Conservation (phyloP, 1,140 invertebrate species). For the Leucophenga varia region DNA sequence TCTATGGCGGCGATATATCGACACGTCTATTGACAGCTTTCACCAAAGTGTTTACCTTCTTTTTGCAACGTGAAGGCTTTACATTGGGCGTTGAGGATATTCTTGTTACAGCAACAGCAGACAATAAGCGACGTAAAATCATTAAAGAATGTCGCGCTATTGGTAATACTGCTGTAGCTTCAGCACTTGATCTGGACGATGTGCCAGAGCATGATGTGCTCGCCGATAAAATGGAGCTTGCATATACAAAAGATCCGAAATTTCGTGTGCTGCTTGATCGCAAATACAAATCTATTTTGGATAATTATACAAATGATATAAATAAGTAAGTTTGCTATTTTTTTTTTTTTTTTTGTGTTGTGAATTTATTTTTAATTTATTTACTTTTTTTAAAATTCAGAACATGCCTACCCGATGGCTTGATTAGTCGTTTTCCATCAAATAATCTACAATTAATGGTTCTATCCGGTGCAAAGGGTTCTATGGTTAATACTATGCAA, state of each 20-base stretch:
- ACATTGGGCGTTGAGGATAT: slow-evolving; percentile 96
- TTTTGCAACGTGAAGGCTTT: slow-evolving; percentile 88
- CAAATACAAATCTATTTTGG: slow-evolving; percentile 81
- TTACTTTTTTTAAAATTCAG: slow-evolving; percentile 20
- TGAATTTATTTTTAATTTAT: background rate
- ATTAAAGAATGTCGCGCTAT: slow-evolving; percentile 68
- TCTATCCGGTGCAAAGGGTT: slow-evolving; percentile 97
- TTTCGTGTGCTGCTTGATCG: slow-evolving; percentile 79
- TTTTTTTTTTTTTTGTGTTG: background rate
- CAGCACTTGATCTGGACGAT: slow-evolving; percentile 69
- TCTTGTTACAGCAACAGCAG: slow-evolving; percentile 72
- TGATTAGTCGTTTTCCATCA: slow-evolving; percentile 84
- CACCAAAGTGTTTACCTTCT: slow-evolving; percentile 88
- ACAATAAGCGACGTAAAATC: slow-evolving; percentile 71
- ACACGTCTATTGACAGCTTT: slow-evolving; percentile 83
- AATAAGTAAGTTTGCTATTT: slow-evolving; percentile 65
- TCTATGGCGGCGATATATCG: slow-evolving; percentile 89
- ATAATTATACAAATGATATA: slow-evolving; percentile 86
- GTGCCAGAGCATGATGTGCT: slow-evolving; percentile 60
- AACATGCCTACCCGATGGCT: slow-evolving; percentile 75
- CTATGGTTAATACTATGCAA: slow-evolving; percentile 94
- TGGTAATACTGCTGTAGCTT: slow-evolving; percentile 63
- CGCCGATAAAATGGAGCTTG: slow-evolving; percentile 68
- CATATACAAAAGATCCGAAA: slow-evolving; percentile 72
- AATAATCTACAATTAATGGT: slow-evolving; percentile 99